A percentile compares a stretch with the other conserved stretches of the same genome.
phyloP scores from a whole-genome alignment of 2,113 vertebrate genomes.

The Oreochromis tanganicae region DNA sequence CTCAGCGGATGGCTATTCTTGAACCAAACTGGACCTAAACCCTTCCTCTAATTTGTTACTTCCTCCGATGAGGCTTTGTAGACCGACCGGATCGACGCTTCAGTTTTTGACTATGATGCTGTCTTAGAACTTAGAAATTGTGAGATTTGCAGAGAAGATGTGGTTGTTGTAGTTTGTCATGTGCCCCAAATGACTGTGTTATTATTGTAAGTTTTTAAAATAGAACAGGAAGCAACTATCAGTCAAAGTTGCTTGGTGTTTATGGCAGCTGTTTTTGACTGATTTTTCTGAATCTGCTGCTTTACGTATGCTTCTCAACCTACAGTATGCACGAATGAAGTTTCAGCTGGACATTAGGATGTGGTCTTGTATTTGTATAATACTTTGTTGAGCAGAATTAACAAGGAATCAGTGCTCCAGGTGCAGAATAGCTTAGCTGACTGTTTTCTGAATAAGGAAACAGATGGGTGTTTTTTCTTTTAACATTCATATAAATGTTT shows the following conservation, averaged over 20 bases:
- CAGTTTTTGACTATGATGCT: background rate
- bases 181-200: background rate
- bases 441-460: background rate
- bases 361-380: background rate
- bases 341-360: background rate
- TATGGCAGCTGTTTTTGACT: background rate
- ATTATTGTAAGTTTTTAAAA: background rate
- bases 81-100: background rate
- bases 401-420: background rate
- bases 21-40: background rate
- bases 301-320: background rate
- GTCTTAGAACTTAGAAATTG: background rate
- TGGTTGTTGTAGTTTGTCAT: background rate
- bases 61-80: constrained; percentile 17
- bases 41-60: constrained; percentile 44
- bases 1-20: background rate
- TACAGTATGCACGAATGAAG: background rate
- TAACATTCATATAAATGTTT: background rate
- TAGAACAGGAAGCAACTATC: background rate
- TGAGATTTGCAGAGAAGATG: background rate
- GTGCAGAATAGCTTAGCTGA: background rate
- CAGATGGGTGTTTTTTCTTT: background rate
- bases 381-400: background rate
- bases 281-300: background rate
- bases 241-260: background rate